phyloP scores from a whole-genome alignment of 2,797 vertebrate species.

The Triplophysa yarkandensis region DNA sequence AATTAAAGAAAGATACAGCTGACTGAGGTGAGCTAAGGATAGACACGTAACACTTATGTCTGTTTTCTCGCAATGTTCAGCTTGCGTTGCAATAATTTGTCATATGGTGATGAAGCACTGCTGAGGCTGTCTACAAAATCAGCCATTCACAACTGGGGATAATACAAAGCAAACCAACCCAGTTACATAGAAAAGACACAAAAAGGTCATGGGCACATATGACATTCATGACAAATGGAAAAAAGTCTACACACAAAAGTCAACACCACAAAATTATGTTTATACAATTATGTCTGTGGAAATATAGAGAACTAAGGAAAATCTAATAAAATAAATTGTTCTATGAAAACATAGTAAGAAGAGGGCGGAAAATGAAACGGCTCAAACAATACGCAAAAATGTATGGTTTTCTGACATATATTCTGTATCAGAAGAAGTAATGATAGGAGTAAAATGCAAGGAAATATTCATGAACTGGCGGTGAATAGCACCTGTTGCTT shows the following conservation, averaged over 20 bases:
- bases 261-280: no score
- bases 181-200: slow-evolving; percentile 7
- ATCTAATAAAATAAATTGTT: neutral
- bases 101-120: slow-evolving; percentile 31
- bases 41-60: neutral
- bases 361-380: no score
- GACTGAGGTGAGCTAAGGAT: neutral
- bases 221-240: slow-evolving; percentile 14
- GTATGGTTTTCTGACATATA: no score
- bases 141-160: slow-evolving; percentile 31
- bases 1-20: slow-evolving; percentile 20
- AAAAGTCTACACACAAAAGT: no score
- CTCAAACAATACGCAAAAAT: no score
- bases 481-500: neutral
- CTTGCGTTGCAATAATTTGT: slow-evolving; percentile 19
- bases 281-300: no score
- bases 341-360: neutral
- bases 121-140: slow-evolving; percentile 50
- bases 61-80: neutral
- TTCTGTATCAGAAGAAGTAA: neutral
- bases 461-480: neutral
- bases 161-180: slow-evolving; percentile 25
- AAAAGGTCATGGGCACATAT: slow-evolving; percentile 46
- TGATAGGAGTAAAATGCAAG: neutral
- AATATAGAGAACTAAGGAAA: no score